phyloP scores from a whole-genome alignment of 2,888 invertebrate genomes.

The Taenaris catops region DNA sequence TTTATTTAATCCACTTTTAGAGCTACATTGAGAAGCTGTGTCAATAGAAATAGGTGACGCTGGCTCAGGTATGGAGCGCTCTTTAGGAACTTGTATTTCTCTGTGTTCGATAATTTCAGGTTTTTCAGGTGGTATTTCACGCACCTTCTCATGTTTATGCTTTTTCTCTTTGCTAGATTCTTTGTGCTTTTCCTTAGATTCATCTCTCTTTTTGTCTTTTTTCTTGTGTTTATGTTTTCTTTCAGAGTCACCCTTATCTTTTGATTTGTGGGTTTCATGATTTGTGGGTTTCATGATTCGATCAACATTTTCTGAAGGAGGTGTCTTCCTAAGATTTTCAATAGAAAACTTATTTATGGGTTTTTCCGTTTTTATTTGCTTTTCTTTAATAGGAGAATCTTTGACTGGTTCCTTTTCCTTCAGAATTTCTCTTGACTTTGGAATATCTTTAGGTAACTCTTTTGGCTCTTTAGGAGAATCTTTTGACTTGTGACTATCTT shows the following conservation, averaged over 20 bases:
- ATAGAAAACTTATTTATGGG: conserved; percentile 66
- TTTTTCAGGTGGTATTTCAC: conserved; percentile 67
- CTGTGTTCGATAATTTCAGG: conserved; percentile 66
- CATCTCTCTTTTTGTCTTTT: conserved; percentile 83
- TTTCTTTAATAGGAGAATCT: conserved; percentile 57
- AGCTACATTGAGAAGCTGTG: conserved; percentile 72
- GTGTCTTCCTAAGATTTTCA: conserved; percentile 69
- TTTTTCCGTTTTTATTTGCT: conserved; percentile 57
- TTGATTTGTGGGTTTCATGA: conserved; percentile 56
- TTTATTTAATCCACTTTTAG: conserved; percentile 65
- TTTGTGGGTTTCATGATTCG: conserved; percentile 53
- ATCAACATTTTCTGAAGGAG: conserved; percentile 51
- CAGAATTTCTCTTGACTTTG: conserved; percentile 47
- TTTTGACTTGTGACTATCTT: conserved; percentile 73
- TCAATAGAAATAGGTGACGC: conserved; percentile 71
- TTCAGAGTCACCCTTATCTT: conserved; percentile 74
- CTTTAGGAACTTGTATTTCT: conserved; percentile 62
- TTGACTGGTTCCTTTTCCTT: conserved; percentile 56
- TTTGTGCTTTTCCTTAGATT: conserved; percentile 81
- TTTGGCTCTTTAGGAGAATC: conserved; percentile 64
- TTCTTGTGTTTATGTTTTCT: conserved; percentile 82
- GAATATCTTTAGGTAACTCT: conserved; percentile 47
- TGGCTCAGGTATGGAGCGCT: conserved; percentile 54
- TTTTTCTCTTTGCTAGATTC: conserved; percentile 74
- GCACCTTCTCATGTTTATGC: conserved; percentile 75